These are phyloP conservation scores for Channa argus DNA, from an alignment of 2,113 vertebrate genomes.

Conservation along the genomic window DNA sequence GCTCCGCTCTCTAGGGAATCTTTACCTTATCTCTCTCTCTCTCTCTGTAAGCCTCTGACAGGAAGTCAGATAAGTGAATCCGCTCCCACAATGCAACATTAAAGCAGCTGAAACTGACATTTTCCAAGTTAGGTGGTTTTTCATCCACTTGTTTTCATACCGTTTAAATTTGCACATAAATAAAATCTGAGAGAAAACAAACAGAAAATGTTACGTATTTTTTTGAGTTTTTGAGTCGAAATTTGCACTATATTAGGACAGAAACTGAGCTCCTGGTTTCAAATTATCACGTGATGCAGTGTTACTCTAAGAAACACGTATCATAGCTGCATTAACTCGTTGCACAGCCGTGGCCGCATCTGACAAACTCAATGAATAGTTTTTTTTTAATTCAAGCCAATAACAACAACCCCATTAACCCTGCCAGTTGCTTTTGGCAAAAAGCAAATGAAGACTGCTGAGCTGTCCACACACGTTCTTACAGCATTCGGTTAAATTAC, in stretches of 20 bases:
- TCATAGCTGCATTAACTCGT: not conserved
- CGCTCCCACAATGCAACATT: not conserved
- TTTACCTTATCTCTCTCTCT: slow-evolving; percentile 32
- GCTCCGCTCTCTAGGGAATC: slow-evolving; percentile 17
- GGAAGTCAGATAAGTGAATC: not conserved
- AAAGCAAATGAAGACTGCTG: not conserved
- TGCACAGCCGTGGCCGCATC: not conserved
- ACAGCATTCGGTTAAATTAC: slow-evolving; percentile 3
- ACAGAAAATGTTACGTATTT: no score
- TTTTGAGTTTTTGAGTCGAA: no score
- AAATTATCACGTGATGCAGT: not conserved
- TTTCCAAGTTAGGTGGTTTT: not conserved
- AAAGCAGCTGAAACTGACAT: not conserved
- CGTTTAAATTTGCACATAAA: no score
- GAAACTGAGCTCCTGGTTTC: not conserved
- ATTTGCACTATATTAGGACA: not conserved
- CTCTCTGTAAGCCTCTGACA: slow-evolving; percentile 13
- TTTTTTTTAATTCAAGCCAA: not conserved
- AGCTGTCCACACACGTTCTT: slow-evolving; percentile 1
- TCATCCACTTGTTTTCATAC: not conserved
- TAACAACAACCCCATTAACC: not conserved
- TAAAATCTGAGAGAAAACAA: no score
- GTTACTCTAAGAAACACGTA: not conserved
- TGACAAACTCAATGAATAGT: not conserved
- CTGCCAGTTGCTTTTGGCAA: slow-evolving; percentile 3